Base-by-base conservation (phyloP, 2,113 vertebrate species). In the Scalopus aquaticus region DNA sequence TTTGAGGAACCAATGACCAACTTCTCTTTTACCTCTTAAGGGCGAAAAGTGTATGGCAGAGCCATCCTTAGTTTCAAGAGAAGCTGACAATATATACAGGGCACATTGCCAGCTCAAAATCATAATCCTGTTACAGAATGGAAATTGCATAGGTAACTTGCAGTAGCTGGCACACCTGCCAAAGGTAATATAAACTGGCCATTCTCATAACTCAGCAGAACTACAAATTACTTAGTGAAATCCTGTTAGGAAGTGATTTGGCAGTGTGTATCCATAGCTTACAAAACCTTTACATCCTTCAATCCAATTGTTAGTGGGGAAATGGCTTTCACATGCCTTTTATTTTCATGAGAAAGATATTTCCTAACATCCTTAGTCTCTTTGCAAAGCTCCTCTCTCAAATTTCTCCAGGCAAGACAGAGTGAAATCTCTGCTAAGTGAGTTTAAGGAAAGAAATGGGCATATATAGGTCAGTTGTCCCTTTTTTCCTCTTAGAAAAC, bases 331-430 rank as follows among this genome's bases (percentile, higher is more conserved):
- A 84, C 2, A 17, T 11, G 28, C 24, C 13, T 73, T 28, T 65
- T 44, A 42, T 39, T 91, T 95, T 88, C n/a, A 56, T n/a, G 37
- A 65, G 51, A 82, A 77, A 76, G 16, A 88, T 87, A 91, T 78
- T 88, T 51, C 70, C n/a, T 46, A 56, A 32, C n/a, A 64, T 30
- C 5, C 16, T 62, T 46, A n/a, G 24, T 16, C 69, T 79, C 42
- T 76, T 90, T 64, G 62, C 20, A 72, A 37, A 77, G 28, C 37
- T 81, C 26, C 44, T 26, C 30, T 69, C 81, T 56, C 44, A 37
- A 19, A 39, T 24, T 77, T 76, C 74, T 76, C 30, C 17, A 60
- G 7, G 42, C 60, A 70, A 95, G 30, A 46, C 3, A 67, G 39
- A 76, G 11, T 70, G 39, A 82, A 44, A 44, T 87, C 69, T 77